phyloP scores from a whole-genome alignment of 2,888 invertebrate species.

The Dichetophora obliterata region DNA sequence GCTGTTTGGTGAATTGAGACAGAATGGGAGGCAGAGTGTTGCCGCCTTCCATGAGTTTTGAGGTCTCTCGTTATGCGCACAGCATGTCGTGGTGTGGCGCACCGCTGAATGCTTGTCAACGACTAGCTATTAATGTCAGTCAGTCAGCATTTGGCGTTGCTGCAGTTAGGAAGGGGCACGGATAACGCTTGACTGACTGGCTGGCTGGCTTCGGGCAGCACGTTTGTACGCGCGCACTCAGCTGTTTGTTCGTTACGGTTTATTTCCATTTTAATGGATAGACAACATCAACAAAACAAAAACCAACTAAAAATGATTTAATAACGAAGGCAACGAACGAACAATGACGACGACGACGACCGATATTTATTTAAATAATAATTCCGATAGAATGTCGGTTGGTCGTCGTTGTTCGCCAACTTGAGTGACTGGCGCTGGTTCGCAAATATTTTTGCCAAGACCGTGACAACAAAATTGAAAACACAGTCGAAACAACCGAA shows the following conservation, averaged over 20 bases:
- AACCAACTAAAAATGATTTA: constrained; percentile 57
- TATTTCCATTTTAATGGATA: constrained; percentile 61
- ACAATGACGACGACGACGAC: constrained; percentile 46
- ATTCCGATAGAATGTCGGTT: constrained; percentile 31
- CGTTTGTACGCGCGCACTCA: constrained; percentile 27
- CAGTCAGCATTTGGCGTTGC: constrained; percentile 30
- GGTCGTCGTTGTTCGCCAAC: constrained; percentile 3
- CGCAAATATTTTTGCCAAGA: constrained; percentile 22
- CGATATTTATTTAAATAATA: constrained; percentile 30
- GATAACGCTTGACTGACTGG: constrained; percentile 18
- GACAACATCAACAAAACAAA: constrained; percentile 51
- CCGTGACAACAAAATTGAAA: constrained; percentile 12
- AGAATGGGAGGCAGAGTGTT: background rate
- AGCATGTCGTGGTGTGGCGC: constrained; percentile 18
- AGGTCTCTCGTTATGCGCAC: background rate
- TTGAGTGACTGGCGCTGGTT: constrained; percentile 6
- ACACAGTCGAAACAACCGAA: background rate
- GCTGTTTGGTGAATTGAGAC: background rate
- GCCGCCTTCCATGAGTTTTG: background rate
- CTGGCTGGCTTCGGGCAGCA: constrained; percentile 27
- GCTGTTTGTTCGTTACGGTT: constrained; percentile 53
- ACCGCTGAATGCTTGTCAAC: constrained; percentile 42
- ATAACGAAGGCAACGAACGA: constrained; percentile 54
- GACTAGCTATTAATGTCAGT: constrained; percentile 42
- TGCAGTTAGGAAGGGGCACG: constrained; percentile 14